These are phyloP conservation scores for Erinaceus europaeus DNA, from an alignment of 2,113 vertebrate genomes.

Conservation along the genomic window DNA sequence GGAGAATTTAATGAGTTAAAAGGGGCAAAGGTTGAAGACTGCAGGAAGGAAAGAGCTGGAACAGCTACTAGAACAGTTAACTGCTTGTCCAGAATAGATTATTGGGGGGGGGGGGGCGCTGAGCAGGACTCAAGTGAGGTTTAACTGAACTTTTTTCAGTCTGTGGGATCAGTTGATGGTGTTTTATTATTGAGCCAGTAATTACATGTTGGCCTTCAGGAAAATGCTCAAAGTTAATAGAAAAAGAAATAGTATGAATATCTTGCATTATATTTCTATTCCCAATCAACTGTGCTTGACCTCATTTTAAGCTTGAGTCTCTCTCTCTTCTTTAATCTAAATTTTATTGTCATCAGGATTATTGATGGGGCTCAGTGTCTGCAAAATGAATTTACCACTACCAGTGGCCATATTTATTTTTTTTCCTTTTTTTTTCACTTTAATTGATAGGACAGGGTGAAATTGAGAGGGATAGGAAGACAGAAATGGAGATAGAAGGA, in stretches of 20 bases:
- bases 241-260: background rate
- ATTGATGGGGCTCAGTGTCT: too few relatives aligned
- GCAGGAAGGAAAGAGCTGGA: background rate
- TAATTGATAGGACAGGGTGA: too few relatives aligned
- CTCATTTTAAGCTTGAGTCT: background rate
- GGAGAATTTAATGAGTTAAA: background rate
- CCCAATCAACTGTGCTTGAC: background rate
- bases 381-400: too few relatives aligned
- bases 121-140: background rate
- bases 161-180: background rate
- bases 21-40: background rate
- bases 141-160: background rate
- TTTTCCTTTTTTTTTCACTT: too few relatives aligned
- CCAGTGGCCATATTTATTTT: too few relatives aligned
- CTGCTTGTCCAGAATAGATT: background rate
- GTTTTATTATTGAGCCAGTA: background rate
- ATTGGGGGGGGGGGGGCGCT: background rate
- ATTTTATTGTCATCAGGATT: too few relatives aligned
- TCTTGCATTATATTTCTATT: background rate
- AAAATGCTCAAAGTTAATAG: background rate
- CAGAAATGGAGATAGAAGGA: too few relatives aligned
- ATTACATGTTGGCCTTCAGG: background rate
- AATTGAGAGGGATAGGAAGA: too few relatives aligned
- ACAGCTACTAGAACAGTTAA: background rate
- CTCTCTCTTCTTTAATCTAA: too few relatives aligned